Percentiles rank a stretch among this genome's conserved stretches.
These are phyloP conservation scores for Masticophis lateralis DNA, from an alignment of 2,797 vertebrate genomes.

Conservation along the genomic window DNA sequence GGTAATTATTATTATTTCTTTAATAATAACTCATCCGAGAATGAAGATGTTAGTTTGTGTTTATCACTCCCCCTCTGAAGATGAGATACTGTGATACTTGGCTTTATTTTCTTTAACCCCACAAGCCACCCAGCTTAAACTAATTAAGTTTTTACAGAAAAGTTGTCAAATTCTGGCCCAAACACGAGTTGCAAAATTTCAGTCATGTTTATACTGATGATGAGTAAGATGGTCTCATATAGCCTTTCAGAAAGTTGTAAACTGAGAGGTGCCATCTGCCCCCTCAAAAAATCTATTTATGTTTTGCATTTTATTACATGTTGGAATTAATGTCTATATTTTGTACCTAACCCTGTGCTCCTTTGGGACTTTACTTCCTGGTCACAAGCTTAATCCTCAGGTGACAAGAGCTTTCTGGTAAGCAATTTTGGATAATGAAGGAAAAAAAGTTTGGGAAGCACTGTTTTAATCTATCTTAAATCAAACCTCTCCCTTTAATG, in stretches of 20 bases:
- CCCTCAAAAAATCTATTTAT: neutral
- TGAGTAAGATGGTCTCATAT: neutral
- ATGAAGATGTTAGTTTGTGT: neutral
- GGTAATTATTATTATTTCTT: neutral
- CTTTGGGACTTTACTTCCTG: neutral
- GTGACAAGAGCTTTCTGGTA: neutral
- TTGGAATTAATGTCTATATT: neutral
- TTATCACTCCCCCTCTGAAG: neutral
- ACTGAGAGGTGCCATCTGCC: neutral
- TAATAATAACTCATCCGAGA: constrained; percentile 10
- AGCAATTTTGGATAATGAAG: neutral
- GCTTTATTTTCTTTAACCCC: constrained; percentile 22
- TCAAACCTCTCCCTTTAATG: neutral
- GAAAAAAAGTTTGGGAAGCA: neutral
- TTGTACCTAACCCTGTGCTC: neutral
- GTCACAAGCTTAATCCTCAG: neutral
- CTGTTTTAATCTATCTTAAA: neutral
- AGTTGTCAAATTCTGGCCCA: neutral
- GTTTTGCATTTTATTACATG: neutral
- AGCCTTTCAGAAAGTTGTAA: neutral
- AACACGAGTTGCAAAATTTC: neutral
- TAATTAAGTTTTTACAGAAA: neutral
- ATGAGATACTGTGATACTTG: neutral
- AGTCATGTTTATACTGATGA: neutral
- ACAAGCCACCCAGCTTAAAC: neutral